phyloP scores from a whole-genome alignment of 2,888 invertebrate genomes.

The Doris montereyensis region DNA sequence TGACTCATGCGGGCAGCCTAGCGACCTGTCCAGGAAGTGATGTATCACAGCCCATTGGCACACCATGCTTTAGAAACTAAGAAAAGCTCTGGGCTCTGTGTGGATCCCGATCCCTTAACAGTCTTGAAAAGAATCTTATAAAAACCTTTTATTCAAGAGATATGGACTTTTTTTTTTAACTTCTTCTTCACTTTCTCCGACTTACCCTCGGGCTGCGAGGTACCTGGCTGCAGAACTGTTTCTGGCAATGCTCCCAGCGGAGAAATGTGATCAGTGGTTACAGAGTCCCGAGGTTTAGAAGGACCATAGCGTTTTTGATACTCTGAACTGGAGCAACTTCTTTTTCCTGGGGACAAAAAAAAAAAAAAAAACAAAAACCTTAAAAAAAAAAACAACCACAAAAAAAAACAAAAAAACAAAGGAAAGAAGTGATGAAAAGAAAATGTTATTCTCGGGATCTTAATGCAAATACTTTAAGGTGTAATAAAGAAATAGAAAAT shows the following conservation, averaged over 20 bases:
- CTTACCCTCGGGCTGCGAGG: slow-evolving; percentile 81
- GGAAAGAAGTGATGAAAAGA: background rate
- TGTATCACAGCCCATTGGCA: too few species aligned
- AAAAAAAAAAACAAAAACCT: background rate
- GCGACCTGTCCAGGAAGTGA: too few species aligned
- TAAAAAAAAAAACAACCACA: background rate
- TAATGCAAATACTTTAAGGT: too few species aligned
- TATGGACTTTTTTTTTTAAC: too few species aligned
- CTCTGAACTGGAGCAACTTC: slow-evolving; percentile 78
- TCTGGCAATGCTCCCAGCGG: slow-evolving; percentile 98
- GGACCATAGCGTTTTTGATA: slow-evolving; percentile 83
- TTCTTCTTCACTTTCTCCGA: too few species aligned
- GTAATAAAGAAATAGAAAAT: too few species aligned
- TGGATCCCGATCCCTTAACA: too few species aligned
- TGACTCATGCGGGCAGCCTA: too few species aligned
- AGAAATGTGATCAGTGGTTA: slow-evolving; percentile 98
- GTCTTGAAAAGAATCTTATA: too few species aligned
- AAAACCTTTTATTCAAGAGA: too few species aligned
- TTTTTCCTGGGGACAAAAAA: slow-evolving; percentile 66
- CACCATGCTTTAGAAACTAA: too few species aligned
- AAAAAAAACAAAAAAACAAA: background rate
- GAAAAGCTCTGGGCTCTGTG: too few species aligned
- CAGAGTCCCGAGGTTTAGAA: slow-evolving; percentile 91
- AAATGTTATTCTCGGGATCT: background rate
- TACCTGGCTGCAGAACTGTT: slow-evolving; percentile 93